These are phyloP conservation scores for Zaprionus ghesquierei DNA, from an alignment of 1,140 invertebrate genomes.

Conservation along the genomic window DNA sequence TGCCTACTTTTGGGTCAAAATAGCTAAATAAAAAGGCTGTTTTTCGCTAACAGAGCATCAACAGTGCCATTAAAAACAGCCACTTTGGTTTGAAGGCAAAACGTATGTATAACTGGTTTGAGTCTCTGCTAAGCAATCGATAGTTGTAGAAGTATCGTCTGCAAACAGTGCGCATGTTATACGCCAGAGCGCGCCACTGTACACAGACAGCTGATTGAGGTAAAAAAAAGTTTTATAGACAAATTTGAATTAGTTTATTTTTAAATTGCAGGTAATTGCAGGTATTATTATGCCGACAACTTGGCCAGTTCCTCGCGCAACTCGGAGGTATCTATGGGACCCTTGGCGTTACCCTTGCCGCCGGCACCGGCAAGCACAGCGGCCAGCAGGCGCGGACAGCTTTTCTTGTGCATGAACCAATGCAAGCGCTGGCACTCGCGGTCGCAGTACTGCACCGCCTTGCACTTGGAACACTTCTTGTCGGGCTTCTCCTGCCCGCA, in stretches of 20 bases:
- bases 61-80: too few relatives aligned
- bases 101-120: background rate
- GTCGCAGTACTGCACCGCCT: constrained; percentile 96
- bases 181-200: constrained; percentile 6
- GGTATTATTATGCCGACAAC: constrained; percentile 48
- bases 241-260: constrained; percentile 17
- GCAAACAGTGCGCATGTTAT: background rate
- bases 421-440: constrained; percentile 96
- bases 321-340: constrained; percentile 63
- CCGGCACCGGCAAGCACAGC: constrained; percentile 33
- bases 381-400: constrained; percentile 85
- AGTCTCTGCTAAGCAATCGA: background rate
- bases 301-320: constrained; percentile 70
- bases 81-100: too few relatives aligned
- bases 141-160: background rate
- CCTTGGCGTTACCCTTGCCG: constrained; percentile 28
- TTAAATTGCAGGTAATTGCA: constrained; percentile 7
- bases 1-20: too few relatives aligned
- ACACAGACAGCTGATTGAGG: background rate
- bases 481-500: constrained; percentile 94
- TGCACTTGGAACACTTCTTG: constrained; percentile 98
- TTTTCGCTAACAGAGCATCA: too few relatives aligned
- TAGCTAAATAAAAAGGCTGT: too few relatives aligned
- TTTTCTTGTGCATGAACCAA: constrained; percentile 98
- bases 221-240: background rate